Percentiles rank a stretch among this genome's conserved stretches.
Conservation (phyloP, 2,113 vertebrate species). For the Pollachius pollachius region DNA sequence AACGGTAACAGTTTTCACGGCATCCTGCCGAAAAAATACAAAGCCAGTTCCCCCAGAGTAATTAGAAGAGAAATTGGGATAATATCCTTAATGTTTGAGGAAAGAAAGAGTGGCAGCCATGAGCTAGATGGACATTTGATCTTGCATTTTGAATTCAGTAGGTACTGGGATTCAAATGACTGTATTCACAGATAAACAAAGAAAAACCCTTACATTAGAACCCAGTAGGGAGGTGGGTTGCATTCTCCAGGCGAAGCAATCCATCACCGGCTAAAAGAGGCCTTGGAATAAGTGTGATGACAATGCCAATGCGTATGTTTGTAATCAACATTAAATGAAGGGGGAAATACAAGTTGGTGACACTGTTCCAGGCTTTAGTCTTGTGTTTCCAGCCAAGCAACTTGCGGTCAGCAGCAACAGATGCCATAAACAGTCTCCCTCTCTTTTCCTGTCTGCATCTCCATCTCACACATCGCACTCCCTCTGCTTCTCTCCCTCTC, state of each 20-base stretch:
- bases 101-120: conserved; percentile 30
- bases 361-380: conserved; percentile 55
- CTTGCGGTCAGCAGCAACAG: conserved; percentile 65
- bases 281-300: conserved; percentile 55
- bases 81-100: conserved; percentile 32
- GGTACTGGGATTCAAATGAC: conserved; percentile 36
- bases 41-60: conserved; percentile 17
- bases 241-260: conserved; percentile 53
- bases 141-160: conserved; percentile 26
- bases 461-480: not conserved
- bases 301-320: conserved; percentile 59
- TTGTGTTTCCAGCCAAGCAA: conserved; percentile 66
- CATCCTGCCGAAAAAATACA: conserved; percentile 20
- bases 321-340: conserved; percentile 60
- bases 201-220: conserved; percentile 45
- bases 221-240: conserved; percentile 35
- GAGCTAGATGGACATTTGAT: conserved; percentile 36
- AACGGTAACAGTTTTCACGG: conserved; percentile 8
- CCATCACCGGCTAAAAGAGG: conserved; percentile 55
- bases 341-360: conserved; percentile 52
- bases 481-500: conserved; percentile 30
- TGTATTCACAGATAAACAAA: conserved; percentile 35
- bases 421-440: conserved; percentile 63
- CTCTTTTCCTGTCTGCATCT: conserved; percentile 3
- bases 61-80: conserved; percentile 35